Conservation (phyloP, 2,888 invertebrate genomes). For the Glyphotaelius pellucidus region DNA sequence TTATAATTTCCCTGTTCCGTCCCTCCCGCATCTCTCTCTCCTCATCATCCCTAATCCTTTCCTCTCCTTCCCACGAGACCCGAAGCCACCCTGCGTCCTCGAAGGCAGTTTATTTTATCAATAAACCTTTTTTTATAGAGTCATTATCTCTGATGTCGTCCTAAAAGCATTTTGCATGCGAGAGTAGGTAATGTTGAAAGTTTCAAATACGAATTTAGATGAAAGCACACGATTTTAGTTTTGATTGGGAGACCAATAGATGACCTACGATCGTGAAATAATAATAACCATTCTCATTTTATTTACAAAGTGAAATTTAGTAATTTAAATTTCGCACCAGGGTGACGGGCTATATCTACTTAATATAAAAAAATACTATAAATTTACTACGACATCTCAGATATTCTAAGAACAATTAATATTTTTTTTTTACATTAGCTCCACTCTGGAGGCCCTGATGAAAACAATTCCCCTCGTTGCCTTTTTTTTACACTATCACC, state of each 20-base stretch:
- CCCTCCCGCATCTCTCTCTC: neutral
- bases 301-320: too few species aligned
- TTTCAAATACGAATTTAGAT: neutral
- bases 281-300: too few species aligned
- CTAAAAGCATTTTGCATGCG: neutral
- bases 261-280: too few species aligned
- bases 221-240: neutral
- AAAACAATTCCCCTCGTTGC: too few species aligned
- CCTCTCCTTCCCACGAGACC: slow-evolving; percentile 13
- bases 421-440: too few species aligned
- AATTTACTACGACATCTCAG: too few species aligned
- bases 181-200: neutral
- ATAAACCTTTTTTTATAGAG: slow-evolving; percentile 48
- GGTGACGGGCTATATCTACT: too few species aligned
- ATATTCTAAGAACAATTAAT: too few species aligned
- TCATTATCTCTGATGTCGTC: slow-evolving; percentile 42
- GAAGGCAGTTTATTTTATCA: slow-evolving; percentile 38
- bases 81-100: neutral
- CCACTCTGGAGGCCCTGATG: too few species aligned
- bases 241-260: neutral
- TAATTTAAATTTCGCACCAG: too few species aligned
- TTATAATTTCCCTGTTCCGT: neutral
- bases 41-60: neutral
- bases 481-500: too few species aligned
- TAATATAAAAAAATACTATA: too few species aligned